A percentile compares a stretch with the other conserved stretches of the same genome.
phyloP scores from a whole-genome alignment of 2,113 vertebrate genomes.

The Castor canadensis region DNA sequence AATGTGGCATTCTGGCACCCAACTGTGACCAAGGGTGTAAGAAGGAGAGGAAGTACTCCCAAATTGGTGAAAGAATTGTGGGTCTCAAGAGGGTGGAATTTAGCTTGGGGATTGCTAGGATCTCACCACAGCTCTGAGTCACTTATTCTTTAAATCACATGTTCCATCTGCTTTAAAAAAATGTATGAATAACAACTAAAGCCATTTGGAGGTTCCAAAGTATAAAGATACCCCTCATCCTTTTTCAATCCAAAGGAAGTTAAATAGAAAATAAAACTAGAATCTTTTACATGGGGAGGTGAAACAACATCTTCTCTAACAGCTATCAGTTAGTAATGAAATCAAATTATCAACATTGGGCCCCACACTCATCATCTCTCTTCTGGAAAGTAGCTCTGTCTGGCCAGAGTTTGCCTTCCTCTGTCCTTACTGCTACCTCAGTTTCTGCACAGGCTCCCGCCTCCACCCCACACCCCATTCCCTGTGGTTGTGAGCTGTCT shows the following conservation, averaged over 20 bases:
- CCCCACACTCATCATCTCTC: not conserved
- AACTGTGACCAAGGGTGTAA: not conserved
- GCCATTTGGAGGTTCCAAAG: not conserved
- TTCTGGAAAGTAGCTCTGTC: not conserved
- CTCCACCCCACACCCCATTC: not conserved
- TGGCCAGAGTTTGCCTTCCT: not conserved
- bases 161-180: not conserved
- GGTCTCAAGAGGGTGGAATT: not conserved
- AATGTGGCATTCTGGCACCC: not conserved
- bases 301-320: not conserved
- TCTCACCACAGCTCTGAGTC: constrained; percentile 25
- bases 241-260: not conserved
- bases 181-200: not conserved
- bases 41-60: not conserved
- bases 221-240: not conserved
- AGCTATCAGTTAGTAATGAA: not conserved
- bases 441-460: not conserved
- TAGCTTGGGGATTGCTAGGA: not conserved
- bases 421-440: not conserved
- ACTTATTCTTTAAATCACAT: constrained; percentile 24
- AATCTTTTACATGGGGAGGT: not conserved
- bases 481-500: constrained; percentile 58
- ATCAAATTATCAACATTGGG: not conserved
- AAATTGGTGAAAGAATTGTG: not conserved
- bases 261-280: constrained; percentile 31